phyloP scores from a whole-genome alignment of 2,113 vertebrate genomes.

The Vidua macroura region DNA sequence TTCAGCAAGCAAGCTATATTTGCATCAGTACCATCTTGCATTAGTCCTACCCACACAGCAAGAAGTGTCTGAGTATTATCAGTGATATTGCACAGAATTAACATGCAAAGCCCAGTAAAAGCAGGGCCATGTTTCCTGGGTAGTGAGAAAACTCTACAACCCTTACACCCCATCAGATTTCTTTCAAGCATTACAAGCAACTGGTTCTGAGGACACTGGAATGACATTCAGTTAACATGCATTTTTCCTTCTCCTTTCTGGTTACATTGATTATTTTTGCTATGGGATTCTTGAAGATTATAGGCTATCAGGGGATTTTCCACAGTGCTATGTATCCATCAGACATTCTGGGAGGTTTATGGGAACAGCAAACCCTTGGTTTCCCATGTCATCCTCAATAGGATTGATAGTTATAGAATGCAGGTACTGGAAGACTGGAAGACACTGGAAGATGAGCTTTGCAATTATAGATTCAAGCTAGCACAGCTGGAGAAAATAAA shows the following conservation, averaged over 20 bases:
- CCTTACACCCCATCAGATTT: background rate
- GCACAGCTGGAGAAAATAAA: background rate
- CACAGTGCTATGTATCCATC: background rate
- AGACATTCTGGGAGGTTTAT: background rate
- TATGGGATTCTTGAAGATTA: background rate
- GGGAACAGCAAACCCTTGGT: background rate
- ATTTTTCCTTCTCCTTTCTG: background rate
- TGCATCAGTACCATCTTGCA: slow-evolving; percentile 36
- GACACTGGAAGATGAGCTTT: background rate
- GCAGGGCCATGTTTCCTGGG: background rate
- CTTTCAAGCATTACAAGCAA: background rate
- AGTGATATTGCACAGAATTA: background rate
- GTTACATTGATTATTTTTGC: background rate
- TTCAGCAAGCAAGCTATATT: slow-evolving; percentile 25
- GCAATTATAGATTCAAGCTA: background rate
- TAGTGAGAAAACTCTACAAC: background rate
- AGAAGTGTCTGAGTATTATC: background rate
- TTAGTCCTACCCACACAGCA: slow-evolving; percentile 32
- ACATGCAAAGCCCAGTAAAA: background rate
- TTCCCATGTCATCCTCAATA: background rate
- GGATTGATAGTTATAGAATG: background rate
- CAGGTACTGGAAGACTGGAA: background rate
- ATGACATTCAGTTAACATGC: background rate
- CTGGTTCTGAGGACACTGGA: background rate
- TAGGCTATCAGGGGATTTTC: background rate